A percentile compares a stretch with the other conserved stretches of the same genome.
phyloP scores from a whole-genome alignment of 1,140 invertebrate species.

The Brachionus sp. region DNA sequence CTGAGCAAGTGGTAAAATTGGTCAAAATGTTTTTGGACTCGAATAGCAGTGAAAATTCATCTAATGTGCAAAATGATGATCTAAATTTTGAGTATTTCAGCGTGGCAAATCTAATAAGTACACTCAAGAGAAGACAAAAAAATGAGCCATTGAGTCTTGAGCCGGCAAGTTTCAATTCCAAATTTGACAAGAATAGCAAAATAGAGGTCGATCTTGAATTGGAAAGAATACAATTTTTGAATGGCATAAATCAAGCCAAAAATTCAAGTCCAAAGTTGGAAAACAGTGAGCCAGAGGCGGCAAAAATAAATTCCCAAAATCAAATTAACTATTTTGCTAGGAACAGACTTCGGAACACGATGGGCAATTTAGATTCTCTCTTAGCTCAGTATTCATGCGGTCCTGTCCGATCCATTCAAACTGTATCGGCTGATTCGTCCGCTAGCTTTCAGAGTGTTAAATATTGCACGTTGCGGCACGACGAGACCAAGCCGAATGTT shows the following conservation, averaged over 20 bases:
- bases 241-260: neutral
- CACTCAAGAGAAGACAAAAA: neutral
- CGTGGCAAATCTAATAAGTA: conserved; percentile 8
- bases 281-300: neutral
- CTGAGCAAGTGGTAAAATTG: conserved; percentile 8
- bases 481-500: neutral
- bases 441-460: neutral
- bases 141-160: neutral
- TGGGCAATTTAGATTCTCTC: neutral
- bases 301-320: neutral
- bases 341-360: neutral
- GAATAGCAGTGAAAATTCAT: neutral
- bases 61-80: neutral
- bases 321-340: neutral
- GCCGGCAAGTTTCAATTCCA: neutral
- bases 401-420: neutral
- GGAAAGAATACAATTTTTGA: neutral
- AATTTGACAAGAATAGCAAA: neutral
- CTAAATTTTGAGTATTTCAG: neutral
- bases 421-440: neutral
- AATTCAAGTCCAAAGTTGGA: neutral
- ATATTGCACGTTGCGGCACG: neutral
- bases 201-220: neutral
- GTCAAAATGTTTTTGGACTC: conserved; percentile 16
- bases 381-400: neutral